A percentile compares a stretch with the other conserved stretches of the same genome.
Evolutionary conservation across 2,113 vertebrate genomes (phyloP).

Genomic region (Charadrius vociferus): DNA sequence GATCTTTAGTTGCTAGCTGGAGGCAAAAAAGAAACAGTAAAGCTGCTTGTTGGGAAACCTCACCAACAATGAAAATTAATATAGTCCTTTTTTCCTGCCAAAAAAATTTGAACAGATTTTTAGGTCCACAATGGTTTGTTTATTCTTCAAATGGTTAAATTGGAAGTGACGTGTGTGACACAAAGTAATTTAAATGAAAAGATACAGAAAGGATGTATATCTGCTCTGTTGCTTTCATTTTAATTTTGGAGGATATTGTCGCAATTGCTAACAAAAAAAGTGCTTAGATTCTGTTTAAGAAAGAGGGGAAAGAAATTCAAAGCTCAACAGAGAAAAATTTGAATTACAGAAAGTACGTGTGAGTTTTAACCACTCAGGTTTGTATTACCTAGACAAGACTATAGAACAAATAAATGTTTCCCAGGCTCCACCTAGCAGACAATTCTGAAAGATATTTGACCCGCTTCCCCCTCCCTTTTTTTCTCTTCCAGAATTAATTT

Average conservation of each 20-base stretch:
- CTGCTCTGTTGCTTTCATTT: conserved; percentile 5
- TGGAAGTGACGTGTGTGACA: conserved; percentile 42
- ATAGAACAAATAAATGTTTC: conserved; percentile 64
- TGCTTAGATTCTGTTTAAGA: neutral
- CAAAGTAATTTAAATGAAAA: conserved; percentile 52
- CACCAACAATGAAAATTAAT: conserved; percentile 71
- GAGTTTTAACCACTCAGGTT: conserved; percentile 70
- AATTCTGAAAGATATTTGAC: conserved; percentile 67
- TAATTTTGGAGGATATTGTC: conserved; percentile 51
- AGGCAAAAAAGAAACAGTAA: conserved; percentile 77
- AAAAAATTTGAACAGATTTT: conserved; percentile 41
- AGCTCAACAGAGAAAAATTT: neutral
- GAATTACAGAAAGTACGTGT: neutral
- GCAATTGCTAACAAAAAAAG: neutral
- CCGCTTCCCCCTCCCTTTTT: neutral
- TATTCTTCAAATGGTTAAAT: conserved; percentile 55
- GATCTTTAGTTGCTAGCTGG: conserved; percentile 76
- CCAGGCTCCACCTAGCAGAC: conserved; percentile 77
- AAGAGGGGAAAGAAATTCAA: conserved; percentile 7
- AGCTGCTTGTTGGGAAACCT: conserved; percentile 73
- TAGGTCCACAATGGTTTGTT: conserved; percentile 68
- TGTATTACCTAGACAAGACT: conserved; percentile 71
- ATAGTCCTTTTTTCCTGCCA: conserved; percentile 55
- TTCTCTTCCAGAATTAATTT: conserved; percentile 51
- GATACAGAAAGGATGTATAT: conserved; percentile 48